A percentile compares a stretch with the other conserved stretches of the same genome.
Evolutionary conservation across 2,113 vertebrate species (phyloP).

Genomic region (Macquaria australasica): DNA sequence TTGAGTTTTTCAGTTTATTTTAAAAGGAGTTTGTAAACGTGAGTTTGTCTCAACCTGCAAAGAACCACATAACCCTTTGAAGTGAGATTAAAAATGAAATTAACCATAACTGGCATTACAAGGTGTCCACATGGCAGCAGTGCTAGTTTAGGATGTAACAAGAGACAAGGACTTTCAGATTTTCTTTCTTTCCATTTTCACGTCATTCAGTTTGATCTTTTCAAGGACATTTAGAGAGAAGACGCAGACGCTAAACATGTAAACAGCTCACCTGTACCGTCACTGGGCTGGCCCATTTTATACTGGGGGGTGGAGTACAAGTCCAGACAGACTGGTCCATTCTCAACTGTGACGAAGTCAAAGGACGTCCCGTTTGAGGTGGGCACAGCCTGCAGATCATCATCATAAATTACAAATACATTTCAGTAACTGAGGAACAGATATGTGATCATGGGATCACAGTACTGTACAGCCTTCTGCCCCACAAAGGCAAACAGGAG

Average conservation of each 20-base stretch:
- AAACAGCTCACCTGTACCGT: slow-evolving; percentile 83
- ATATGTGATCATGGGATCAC: neutral
- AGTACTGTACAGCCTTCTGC: neutral
- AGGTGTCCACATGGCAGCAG: neutral
- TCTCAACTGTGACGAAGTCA: slow-evolving; percentile 90
- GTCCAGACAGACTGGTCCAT: slow-evolving; percentile 91
- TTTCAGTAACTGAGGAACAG: neutral
- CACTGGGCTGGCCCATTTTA: slow-evolving; percentile 86
- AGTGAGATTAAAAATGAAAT: neutral
- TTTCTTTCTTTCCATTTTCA: neutral
- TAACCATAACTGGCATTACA: neutral
- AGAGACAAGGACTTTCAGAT: neutral
- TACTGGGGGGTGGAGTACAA: slow-evolving; percentile 95
- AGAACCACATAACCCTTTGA: no score
- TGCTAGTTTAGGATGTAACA: neutral
- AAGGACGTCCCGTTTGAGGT: slow-evolving; percentile 93
- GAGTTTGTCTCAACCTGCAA: no score
- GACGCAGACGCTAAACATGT: neutral
- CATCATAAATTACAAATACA: slow-evolving; percentile 7
- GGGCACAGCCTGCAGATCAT: slow-evolving; percentile 85
- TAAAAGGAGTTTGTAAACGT: no score
- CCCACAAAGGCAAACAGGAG: slow-evolving; percentile 52
- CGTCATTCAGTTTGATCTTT: neutral
- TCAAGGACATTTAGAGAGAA: neutral
- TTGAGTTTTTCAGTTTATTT: neutral